Conservation (phyloP, 2,113 vertebrate species). For the Butorides virescens region DNA sequence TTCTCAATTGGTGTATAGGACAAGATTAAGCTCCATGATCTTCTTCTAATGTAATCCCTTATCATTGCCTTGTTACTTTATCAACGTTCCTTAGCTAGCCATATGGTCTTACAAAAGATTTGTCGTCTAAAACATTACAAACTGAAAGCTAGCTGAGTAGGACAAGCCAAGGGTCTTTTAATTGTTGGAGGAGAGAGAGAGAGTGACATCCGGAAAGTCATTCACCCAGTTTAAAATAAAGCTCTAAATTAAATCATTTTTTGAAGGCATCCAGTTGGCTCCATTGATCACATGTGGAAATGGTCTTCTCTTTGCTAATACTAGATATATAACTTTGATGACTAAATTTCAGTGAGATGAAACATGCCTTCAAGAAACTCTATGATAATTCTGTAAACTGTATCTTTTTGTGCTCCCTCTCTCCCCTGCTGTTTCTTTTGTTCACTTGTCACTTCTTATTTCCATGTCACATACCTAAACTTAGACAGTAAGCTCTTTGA, state of each 20-base stretch:
- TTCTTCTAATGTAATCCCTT: background rate
- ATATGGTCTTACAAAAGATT: background rate
- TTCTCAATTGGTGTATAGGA: background rate
- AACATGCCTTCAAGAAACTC: background rate
- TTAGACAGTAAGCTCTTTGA: background rate
- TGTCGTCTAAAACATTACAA: background rate
- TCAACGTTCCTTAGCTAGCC: background rate
- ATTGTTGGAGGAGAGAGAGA: background rate
- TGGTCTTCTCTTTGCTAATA: background rate
- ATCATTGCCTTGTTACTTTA: background rate
- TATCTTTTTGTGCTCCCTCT: background rate
- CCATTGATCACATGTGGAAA: background rate
- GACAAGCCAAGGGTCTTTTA: background rate
- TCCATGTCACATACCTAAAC: background rate
- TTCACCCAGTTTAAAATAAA: background rate
- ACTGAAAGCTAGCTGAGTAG: background rate
- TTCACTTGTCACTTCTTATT: constrained; percentile 22
- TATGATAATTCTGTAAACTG: background rate
- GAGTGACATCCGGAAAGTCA: background rate
- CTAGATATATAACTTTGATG: background rate
- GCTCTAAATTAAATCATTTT: background rate
- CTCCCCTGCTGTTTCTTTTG: background rate
- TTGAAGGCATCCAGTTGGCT: background rate
- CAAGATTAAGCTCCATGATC: background rate
- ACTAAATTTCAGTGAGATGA: background rate